Evolutionary conservation across 1,140 invertebrate species (phyloP), one percentile per base, ranked within the genome.

Genomic region (Dinoponera quadriceps): DNA sequence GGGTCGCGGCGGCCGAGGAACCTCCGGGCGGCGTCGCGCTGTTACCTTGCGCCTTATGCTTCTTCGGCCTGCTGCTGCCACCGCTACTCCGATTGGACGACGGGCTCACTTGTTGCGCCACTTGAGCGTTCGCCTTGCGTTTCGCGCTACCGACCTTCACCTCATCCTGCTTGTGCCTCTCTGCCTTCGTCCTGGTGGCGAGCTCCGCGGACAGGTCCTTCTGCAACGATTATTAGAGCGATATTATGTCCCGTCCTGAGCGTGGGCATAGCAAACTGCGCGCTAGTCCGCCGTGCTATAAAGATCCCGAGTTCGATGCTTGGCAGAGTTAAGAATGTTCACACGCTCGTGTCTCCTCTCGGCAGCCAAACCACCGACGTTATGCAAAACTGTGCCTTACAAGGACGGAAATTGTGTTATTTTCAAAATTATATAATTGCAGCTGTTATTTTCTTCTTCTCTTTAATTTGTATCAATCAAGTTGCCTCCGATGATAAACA

Each of bases 191-290:
- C 62, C 96, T 94, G 7, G 92, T 94, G 2, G 96, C 96, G 66
- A 96, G 84, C 91, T 97, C 96, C 55, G 95, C 95, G 3, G 96
- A 96, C 18, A 97, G 94, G 91, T 97, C 97, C 89, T 96, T 96
- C 95, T 97, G 92, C 66, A 89, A 88, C 5, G 13, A 78, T 71
- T 44, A 57, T 71, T 38, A 55, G 68, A 44, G 0, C 44, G 0
- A 5, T 14, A n/a, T 78, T 29, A 69, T 2, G 5, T 44, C 11
- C 38, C 11, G 11, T 44, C 11, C 38, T 44, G 11, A 44, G n/a
- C n/a, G n/a, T n/a, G n/a, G n/a, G n/a, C n/a, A n/a, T n/a, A n/a
- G n/a, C n/a, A n/a, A n/a, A n/a, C n/a, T n/a, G n/a, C n/a, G n/a
- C n/a, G n/a, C n/a, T n/a, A n/a, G n/a, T n/a, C n/a, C n/a, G n/a